Evolutionary conservation across 2,113 vertebrate genomes (phyloP), one percentile per base, ranked within the genome.

Genomic region (Patagioenas fasciata): DNA sequence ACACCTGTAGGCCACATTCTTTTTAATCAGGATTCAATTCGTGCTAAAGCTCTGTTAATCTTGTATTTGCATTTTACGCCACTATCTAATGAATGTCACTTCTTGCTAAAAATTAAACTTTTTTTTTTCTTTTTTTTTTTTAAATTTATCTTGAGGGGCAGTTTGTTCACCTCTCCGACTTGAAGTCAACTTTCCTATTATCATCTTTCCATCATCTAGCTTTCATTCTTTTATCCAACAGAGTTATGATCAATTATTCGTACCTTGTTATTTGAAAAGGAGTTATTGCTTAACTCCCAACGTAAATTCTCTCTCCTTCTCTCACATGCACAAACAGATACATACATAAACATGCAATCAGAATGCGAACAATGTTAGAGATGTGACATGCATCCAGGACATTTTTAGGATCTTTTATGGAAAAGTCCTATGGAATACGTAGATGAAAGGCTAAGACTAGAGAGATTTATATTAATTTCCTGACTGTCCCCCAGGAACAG

Each of bases 381-480:
- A 17, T 50, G 4, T 36, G 17, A 67, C 15, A 51, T 42, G 32
- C 19, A 71, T 34, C 10, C 17, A 15, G 36, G 15, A 50, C 0
- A 2, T 44, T 67, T 87, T 75, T 56, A 60, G 53, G 14, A 5
- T 83, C 10, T 40, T 29, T 69, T 60, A 47, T 3, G 13, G 53
- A 24, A 6, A 67, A 26, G 9, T 31, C 28, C 25, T 29, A 21
- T 24, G 11, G 9, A 91, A 79, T 25, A 53, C 15, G 78, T 9
- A 79, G 5, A 66, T 11, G 17, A 92, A 42, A 78, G 11, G 82
- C 21, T 73, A 69, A 82, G 48, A 75, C 83, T 60, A 92, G 79
- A 89, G 57, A 93, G 75, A 86, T 77, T 89, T 85, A 79, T 94
- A 69, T 66, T 92, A 71, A n/a, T 70, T 36, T 89, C 60, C 56